Percentiles rank a stretch among this genome's conserved stretches.
Evolutionary conservation across 2,113 vertebrate species (phyloP).

Genomic region (Ciconia boyciana): DNA sequence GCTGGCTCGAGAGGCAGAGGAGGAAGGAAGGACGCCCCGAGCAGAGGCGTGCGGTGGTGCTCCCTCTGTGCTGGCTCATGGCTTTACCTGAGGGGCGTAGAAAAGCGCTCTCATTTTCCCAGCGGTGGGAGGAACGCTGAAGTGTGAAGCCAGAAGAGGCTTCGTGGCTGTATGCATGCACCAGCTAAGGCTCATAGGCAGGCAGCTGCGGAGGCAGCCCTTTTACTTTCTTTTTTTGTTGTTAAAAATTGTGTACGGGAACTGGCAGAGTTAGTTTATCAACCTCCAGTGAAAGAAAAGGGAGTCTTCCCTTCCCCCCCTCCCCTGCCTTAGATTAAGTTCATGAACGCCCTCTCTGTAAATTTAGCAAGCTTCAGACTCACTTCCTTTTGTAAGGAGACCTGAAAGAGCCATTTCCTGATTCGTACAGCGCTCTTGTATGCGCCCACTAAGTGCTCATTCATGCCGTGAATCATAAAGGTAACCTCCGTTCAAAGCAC

Average conservation of each 20-base stretch:
- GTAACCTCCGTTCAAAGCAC: conserved; percentile 39
- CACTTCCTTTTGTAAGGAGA: conserved; percentile 49
- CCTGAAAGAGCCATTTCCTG: conserved; percentile 57
- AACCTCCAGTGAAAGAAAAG: not conserved
- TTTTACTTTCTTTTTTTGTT: not conserved
- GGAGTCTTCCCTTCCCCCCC: not conserved
- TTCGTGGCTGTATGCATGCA: not conserved
- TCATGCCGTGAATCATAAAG: conserved; percentile 46
- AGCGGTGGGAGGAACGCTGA: fast-evolving
- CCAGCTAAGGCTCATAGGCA: not conserved
- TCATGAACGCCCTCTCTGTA: not conserved
- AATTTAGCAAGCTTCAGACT: conserved; percentile 15
- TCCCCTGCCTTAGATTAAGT: conserved; percentile 15
- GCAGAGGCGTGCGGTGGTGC: not conserved
- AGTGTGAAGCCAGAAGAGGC: not conserved
- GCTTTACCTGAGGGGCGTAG: fast-evolving
- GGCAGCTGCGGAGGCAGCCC: not conserved
- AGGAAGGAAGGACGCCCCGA: not conserved
- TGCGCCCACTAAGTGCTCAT: conserved; percentile 15
- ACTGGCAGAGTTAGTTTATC: not conserved
- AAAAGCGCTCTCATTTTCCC: not conserved
- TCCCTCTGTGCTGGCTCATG: fast-evolving
- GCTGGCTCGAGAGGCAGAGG: fast-evolving
- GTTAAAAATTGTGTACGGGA: not conserved
- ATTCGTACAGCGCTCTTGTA: not conserved